Conservation (phyloP, 1,140 invertebrate genomes). For the Acromyrmex heyeri region DNA sequence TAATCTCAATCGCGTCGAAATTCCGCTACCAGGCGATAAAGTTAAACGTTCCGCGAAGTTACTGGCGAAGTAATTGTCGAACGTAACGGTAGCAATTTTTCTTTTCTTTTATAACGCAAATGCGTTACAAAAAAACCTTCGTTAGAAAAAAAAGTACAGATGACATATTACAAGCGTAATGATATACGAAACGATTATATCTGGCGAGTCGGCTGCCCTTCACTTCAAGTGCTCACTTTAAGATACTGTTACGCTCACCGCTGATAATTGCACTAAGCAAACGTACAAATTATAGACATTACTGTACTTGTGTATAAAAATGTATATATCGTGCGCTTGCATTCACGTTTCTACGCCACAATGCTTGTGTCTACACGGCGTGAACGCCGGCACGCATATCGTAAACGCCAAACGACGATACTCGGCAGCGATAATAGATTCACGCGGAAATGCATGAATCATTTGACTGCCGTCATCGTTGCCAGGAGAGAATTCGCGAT, state of each 20-base stretch:
- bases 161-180: slow-evolving; percentile 32
- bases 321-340: background rate
- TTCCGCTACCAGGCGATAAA: slow-evolving; percentile 5
- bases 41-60: background rate
- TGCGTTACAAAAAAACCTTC: too few relatives aligned
- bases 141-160: slow-evolving; percentile 15
- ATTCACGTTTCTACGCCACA: background rate
- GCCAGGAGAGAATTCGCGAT: slow-evolving; percentile 13
- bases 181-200: slow-evolving; percentile 37
- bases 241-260: slow-evolving; percentile 41
- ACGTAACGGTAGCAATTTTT: slow-evolving; percentile 10
- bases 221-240: background rate
- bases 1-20: slow-evolving; percentile 17
- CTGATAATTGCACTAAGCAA: slow-evolving; percentile 47
- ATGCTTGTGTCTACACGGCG: too few relatives aligned
- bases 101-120: background rate
- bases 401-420: slow-evolving; percentile 41
- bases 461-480: slow-evolving; percentile 9
- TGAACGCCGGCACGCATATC: background rate
- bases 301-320: slow-evolving; percentile 28
- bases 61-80: background rate
- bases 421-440: slow-evolving; percentile 24
- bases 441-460: slow-evolving; percentile 31
- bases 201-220: background rate
- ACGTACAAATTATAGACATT: slow-evolving; percentile 53